Evolutionary conservation across 2,888 invertebrate species (phyloP).

Genomic region (Candidula unifasciata): DNA sequence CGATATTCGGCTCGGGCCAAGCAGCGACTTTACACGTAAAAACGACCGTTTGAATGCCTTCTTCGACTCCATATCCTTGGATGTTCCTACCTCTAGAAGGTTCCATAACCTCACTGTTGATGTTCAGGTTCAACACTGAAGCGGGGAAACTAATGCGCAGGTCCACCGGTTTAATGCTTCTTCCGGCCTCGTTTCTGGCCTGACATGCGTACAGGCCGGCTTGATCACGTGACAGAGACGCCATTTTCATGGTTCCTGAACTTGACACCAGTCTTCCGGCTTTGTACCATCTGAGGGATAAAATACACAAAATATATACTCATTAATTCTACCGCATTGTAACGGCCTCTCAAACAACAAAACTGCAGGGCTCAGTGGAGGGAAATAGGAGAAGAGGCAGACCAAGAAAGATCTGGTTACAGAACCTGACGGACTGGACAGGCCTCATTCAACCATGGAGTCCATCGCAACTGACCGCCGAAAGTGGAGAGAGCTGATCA

Average conservation of each 20-base stretch:
- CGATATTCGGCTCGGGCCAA: constrained; percentile 39
- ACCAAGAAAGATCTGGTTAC: no score
- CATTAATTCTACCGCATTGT: no score
- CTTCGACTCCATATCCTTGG: no score
- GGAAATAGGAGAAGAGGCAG: no score
- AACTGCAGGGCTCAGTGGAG: no score
- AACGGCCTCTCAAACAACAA: no score
- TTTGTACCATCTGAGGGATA: constrained; percentile 48
- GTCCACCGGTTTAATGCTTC: constrained; percentile 50
- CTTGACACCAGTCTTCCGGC: constrained; percentile 33
- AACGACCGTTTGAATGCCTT: neutral
- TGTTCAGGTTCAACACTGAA: constrained; percentile 5
- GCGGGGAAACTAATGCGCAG: constrained; percentile 32
- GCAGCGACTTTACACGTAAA: constrained; percentile 29
- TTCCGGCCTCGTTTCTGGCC: constrained; percentile 43
- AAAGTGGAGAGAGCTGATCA: no score
- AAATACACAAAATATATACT: neutral
- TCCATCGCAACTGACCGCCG: no score
- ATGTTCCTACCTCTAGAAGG: neutral
- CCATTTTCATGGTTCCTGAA: neutral
- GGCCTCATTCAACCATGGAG: no score
- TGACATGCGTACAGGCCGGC: constrained; percentile 50
- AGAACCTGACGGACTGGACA: no score
- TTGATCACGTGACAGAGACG: constrained; percentile 33
- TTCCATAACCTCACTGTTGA: neutral